These are phyloP conservation scores for Oncorhynchus clarkii DNA, from an alignment of 2,113 vertebrate species.

Conservation along the genomic window DNA sequence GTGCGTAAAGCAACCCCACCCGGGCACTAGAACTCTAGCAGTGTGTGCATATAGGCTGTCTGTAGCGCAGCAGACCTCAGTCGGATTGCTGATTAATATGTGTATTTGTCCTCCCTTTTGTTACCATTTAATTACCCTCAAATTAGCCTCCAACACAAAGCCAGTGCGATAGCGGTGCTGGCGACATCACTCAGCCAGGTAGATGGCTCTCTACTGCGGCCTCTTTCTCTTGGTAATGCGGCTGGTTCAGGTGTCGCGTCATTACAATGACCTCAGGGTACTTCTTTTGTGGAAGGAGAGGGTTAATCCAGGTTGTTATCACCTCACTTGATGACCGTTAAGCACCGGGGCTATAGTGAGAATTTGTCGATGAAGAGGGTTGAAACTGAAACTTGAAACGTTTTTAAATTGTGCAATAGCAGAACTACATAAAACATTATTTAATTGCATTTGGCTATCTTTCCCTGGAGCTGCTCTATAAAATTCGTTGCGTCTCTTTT, in stretches of 20 bases:
- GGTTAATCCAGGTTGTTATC: constrained; percentile 32
- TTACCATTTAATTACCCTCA: constrained; percentile 68
- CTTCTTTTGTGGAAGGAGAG: constrained; percentile 27
- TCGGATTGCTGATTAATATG: constrained; percentile 46
- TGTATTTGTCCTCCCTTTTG: constrained; percentile 62
- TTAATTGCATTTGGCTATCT: no score
- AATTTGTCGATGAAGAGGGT: no score
- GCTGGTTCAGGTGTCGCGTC: constrained; percentile 49
- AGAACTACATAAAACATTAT: no score
- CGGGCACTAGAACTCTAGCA: no score
- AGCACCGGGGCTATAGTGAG: no score
- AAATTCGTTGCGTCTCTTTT: no score
- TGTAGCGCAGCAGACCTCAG: constrained; percentile 18
- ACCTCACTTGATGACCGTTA: not conserved
- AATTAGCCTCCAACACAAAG: constrained; percentile 56
- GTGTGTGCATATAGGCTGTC: no score
- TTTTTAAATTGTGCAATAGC: no score
- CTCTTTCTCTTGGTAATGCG: constrained; percentile 60
- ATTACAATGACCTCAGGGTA: constrained; percentile 33
- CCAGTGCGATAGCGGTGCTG: constrained; percentile 38
- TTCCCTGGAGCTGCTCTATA: no score
- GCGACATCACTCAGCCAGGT: constrained; percentile 49
- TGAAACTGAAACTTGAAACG: no score
- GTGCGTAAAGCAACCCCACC: no score
- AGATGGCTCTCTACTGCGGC: constrained; percentile 29